A percentile compares a stretch with the other conserved stretches of the same genome.
Evolutionary conservation across 92 coral and sea anemone genomes (phyloP).

Genomic region (Metridium senile): DNA sequence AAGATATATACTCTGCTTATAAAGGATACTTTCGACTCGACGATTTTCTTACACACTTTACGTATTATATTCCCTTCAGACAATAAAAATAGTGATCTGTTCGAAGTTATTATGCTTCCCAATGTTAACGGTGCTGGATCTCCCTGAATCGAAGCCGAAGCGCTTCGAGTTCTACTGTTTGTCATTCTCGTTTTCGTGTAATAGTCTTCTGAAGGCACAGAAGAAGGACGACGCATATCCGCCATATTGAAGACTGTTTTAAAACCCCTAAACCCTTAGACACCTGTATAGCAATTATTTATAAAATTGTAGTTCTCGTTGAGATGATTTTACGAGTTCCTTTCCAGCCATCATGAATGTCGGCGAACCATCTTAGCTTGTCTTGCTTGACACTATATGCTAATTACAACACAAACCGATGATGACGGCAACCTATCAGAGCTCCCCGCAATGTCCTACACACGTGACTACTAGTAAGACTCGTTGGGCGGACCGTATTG

Average conservation of each 20-base stretch:
- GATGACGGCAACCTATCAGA: slow-evolving; percentile 84
- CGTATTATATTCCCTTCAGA: slow-evolving; percentile 86
- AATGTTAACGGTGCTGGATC: slow-evolving; percentile 53
- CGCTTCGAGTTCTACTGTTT: slow-evolving; percentile 74
- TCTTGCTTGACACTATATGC: slow-evolving; percentile 97
- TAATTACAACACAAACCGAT: slow-evolving; percentile 85
- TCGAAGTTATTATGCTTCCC: slow-evolving; percentile 53
- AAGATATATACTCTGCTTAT: background rate
- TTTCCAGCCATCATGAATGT: slow-evolving; percentile 72
- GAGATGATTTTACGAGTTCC: slow-evolving; percentile 51
- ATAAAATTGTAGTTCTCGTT: slow-evolving; percentile 24
- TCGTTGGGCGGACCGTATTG: slow-evolving; percentile 67
- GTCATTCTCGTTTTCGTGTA: slow-evolving; percentile 83
- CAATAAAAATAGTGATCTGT: slow-evolving; percentile 81
- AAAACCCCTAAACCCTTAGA: slow-evolving; percentile 44
- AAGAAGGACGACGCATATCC: slow-evolving; percentile 87
- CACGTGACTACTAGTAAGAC: slow-evolving; percentile 79
- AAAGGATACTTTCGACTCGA: slow-evolving; percentile 97
- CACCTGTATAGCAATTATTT: slow-evolving; percentile 40
- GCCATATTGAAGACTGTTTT: slow-evolving; percentile 59
- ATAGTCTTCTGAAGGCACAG: slow-evolving; percentile 86
- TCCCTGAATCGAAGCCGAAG: slow-evolving; percentile 87
- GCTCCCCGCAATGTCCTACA: slow-evolving; percentile 45
- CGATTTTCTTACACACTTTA: slow-evolving; percentile 72
- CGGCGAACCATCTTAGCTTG: slow-evolving; percentile 71